Percentiles rank a stretch among this genome's conserved stretches.
Evolutionary conservation across 1,140 invertebrate species (phyloP).

Genomic region (Drosophila yakuba): DNA sequence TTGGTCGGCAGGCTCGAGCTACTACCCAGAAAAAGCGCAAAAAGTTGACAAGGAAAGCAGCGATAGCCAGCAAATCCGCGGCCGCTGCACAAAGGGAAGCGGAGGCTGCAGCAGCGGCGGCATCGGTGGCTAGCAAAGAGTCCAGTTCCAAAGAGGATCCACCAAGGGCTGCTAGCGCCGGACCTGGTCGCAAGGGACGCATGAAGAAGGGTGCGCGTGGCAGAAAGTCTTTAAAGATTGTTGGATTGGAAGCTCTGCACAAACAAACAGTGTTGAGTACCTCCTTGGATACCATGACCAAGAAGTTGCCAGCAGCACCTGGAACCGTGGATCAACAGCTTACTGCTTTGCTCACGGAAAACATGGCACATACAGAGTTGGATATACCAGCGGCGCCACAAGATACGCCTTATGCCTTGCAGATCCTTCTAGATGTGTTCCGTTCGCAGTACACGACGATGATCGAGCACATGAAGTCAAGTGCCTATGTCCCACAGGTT

Average conservation of each 20-base stretch:
- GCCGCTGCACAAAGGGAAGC: conserved; percentile 77
- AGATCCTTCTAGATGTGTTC: conserved; percentile 93
- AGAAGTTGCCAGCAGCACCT: conserved; percentile 92
- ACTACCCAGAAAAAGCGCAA: conserved; percentile 80
- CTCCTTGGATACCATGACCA: conserved; percentile 86
- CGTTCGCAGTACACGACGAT: conserved; percentile 93
- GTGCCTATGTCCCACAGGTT: conserved; percentile 90
- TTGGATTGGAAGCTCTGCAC: conserved; percentile 94
- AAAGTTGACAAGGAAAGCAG: conserved; percentile 80
- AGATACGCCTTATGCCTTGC: conserved; percentile 93
- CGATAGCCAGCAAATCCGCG: conserved; percentile 81
- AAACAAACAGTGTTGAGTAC: conserved; percentile 95
- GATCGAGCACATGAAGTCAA: conserved; percentile 92
- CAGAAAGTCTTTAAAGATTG: conserved; percentile 86
- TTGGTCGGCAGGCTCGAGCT: conserved; percentile 63
- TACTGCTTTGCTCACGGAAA: conserved; percentile 89
- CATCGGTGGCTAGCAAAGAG: conserved; percentile 62
- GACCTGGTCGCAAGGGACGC: conserved; percentile 76
- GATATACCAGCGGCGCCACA: conserved; percentile 91
- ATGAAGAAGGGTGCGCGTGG: conserved; percentile 73
- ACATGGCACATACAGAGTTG: conserved; percentile 91
- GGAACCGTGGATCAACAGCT: conserved; percentile 96
- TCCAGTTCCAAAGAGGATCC: conserved; percentile 71
- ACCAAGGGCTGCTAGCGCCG: conserved; percentile 32
- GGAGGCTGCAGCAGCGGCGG: conserved; percentile 65